phyloP scores from a whole-genome alignment of 2,888 invertebrate genomes.

The Trachelus troglodyta region DNA sequence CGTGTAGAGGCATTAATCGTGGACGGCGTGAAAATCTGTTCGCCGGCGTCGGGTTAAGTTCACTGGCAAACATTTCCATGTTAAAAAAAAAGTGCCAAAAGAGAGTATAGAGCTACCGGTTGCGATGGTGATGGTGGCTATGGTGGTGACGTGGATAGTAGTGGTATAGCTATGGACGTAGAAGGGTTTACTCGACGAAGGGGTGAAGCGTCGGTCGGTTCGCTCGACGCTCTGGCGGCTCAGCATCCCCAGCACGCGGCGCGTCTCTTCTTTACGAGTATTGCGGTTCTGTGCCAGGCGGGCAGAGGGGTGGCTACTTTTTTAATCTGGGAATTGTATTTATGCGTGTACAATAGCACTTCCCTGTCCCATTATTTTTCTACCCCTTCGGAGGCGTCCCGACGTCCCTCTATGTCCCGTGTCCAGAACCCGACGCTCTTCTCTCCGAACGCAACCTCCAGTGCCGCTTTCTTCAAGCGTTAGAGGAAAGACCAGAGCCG shows the following conservation, averaged over 20 bases:
- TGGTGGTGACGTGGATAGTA: not conserved
- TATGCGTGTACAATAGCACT: conserved; percentile 40
- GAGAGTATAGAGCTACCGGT: not conserved
- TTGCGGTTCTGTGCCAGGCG: conserved; percentile 33
- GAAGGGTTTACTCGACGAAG: conserved; percentile 39
- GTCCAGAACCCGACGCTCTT: not conserved
- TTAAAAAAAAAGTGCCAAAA: conserved; percentile 16
- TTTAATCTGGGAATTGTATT: conserved; percentile 46
- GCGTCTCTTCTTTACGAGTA: conserved; percentile 40
- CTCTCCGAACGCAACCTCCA: no score
- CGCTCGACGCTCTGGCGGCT: conserved; percentile 35
- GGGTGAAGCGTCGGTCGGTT: conserved; percentile 24
- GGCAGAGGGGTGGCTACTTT: conserved; percentile 23
- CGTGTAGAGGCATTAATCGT: conserved; percentile 26
- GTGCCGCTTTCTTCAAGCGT: not conserved
- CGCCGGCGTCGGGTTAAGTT: conserved; percentile 19
- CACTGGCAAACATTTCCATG: conserved; percentile 19
- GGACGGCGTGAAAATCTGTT: conserved; percentile 12
- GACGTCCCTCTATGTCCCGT: not conserved
- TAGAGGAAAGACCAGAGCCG: not conserved
- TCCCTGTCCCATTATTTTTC: conserved; percentile 37
- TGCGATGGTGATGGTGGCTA: not conserved
- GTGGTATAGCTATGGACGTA: conserved; percentile 1
- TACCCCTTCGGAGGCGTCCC: conserved; percentile 4
- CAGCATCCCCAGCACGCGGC: conserved; percentile 28